Conservation (phyloP, 2,797 vertebrate species). For the Agapornis canus region DNA sequence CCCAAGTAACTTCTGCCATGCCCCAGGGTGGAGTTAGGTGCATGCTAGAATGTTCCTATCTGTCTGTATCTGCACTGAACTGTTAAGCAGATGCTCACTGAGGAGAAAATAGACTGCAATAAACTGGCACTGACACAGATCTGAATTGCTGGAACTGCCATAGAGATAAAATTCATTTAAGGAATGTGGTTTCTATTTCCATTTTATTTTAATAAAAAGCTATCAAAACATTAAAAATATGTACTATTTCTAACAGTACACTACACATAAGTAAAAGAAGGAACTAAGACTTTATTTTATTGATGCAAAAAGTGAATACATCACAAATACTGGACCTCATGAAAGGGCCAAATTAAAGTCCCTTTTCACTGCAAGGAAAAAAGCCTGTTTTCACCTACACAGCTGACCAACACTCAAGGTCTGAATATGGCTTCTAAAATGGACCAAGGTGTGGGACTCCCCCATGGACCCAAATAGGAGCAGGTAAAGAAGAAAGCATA, state of each 20-base stretch:
- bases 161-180: conserved; percentile 30
- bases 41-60: not conserved
- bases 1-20: conserved; percentile 13
- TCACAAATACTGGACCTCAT: not conserved
- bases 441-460: not conserved
- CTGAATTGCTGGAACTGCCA: conserved; percentile 23
- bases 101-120: conserved; percentile 45
- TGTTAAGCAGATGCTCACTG: conserved; percentile 44
- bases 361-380: not conserved
- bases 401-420: not conserved
- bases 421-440: not conserved
- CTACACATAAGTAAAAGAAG: conserved; percentile 3
- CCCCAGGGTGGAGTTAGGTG: conserved; percentile 27
- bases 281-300: not conserved
- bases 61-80: conserved; percentile 39
- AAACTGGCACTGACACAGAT: conserved; percentile 45
- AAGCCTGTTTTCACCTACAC: not conserved
- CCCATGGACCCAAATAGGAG: not conserved
- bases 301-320: not conserved
- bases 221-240: conserved; percentile 32
- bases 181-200: conserved; percentile 48
- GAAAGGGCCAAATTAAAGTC: not conserved
- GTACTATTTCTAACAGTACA: conserved; percentile 14
- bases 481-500: not conserved
- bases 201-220: conserved; percentile 64